Conservation (phyloP, 2,113 vertebrate species). For the Erythrocebus patas region DNA sequence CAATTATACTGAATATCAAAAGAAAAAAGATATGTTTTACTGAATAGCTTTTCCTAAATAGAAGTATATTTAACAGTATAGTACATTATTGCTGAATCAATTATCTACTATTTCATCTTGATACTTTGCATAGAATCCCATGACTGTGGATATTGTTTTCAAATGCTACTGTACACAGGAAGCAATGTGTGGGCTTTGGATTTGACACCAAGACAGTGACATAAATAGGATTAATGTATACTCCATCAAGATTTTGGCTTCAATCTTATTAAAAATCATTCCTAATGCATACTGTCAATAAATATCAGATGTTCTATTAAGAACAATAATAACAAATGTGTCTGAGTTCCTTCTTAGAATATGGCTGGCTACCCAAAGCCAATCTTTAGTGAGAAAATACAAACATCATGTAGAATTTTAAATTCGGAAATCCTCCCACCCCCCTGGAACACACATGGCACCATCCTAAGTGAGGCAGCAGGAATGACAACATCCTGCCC, state of each 20-base stretch:
- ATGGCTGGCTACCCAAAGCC: neutral
- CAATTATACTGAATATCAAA: neutral
- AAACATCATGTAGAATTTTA: neutral
- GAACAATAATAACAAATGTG: neutral
- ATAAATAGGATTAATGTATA: neutral
- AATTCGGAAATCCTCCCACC: neutral
- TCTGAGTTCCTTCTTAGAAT: neutral
- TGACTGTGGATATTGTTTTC: neutral
- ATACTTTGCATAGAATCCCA: slow-evolving; percentile 16
- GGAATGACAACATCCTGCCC: neutral
- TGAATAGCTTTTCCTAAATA: neutral
- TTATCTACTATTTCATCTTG: neutral
- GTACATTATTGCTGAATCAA: neutral
- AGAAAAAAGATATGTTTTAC: neutral
- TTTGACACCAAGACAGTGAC: neutral
- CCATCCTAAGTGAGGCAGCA: neutral
- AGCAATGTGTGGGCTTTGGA: neutral
- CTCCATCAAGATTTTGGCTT: neutral
- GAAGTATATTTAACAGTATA: neutral
- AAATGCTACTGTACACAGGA: neutral
- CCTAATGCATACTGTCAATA: slow-evolving; percentile 1
- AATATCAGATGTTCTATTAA: slow-evolving; percentile 7
- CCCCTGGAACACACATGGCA: neutral
- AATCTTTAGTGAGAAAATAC: neutral
- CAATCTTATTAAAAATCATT: neutral